Conservation (phyloP, 92 coral and sea anemone species). For the Desmophyllum pertusum region DNA sequence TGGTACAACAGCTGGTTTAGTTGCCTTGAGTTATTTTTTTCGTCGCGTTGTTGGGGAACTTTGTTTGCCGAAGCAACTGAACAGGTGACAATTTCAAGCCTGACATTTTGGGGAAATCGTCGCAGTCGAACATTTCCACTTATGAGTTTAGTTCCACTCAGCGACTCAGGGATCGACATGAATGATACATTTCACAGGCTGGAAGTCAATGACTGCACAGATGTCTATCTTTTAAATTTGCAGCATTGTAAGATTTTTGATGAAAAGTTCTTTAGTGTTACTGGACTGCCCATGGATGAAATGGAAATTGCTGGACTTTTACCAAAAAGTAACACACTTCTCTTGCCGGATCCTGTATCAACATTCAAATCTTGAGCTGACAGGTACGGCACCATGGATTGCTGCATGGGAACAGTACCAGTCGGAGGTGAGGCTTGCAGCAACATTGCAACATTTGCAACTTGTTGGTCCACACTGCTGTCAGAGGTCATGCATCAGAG, state of each 20-base stretch:
- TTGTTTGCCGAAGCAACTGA: conserved; percentile 44
- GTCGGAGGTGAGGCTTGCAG: no score
- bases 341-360: no score
- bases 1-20: conserved; percentile 80
- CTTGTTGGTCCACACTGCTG: no score
- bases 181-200: conserved; percentile 75
- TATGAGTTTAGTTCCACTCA: conserved; percentile 52
- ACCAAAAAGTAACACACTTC: not conserved
- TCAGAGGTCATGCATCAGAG: no score
- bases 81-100: conserved; percentile 68
- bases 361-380: no score
- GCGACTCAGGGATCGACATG: conserved; percentile 69
- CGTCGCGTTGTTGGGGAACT: conserved; percentile 83
- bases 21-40: conserved; percentile 79
- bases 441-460: no score
- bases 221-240: conserved; percentile 65
- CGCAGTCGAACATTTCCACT: conserved; percentile 55
- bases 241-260: conserved; percentile 73
- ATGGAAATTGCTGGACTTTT: not conserved
- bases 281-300: conserved; percentile 48
- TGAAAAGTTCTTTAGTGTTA: conserved; percentile 39
- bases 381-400: no score
- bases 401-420: no score
- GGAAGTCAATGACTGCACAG: conserved; percentile 50
- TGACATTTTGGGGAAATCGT: conserved; percentile 91